Base-by-base conservation (phyloP, 2,888 invertebrate species). In the Eugnorisma glareosa region DNA sequence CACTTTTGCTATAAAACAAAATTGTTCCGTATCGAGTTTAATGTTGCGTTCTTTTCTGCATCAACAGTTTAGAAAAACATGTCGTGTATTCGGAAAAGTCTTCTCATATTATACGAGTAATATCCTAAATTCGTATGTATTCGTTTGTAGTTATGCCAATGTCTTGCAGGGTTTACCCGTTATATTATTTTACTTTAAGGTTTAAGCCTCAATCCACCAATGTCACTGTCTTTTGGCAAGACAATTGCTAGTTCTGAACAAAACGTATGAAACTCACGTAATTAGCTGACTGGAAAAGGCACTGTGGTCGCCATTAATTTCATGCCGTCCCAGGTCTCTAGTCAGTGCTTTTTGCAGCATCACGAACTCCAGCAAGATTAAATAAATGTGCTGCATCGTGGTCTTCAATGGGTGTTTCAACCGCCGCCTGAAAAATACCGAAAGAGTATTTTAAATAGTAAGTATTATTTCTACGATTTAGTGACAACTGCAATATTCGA, bases 11-110 rank as follows among this genome's bases (percentile, higher is more conserved):
- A n/a, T 18, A 10, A 35, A 67, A 35, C 15, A 67, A 67, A 48
- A 48, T 15, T 48, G 10, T 48, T 48, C 15, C 67, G 15, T 24
- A 15, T 67, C 24, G 67, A 35, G 48, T 67, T 67, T 67, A 48
- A 48, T 67, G 10, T 67, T 48, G 67, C 67, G 35, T 67, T 48
- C 24, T 67, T 67, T 24, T 31, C 67, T 67, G 0, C 45, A 67
- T 7, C 10, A 59, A 59, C 59, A 28, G 59, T 59, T 59, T 15
- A n/a, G 18, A 8, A 3, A 18, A 59, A 28, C 59, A 59, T 18
- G 59, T 28, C 18, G 18, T 59, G 31, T 18, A 31, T 28, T 59
- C 18, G 59, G 28, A 18, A 18, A 31, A 59, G 31, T 28, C 51
- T 24, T 15, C 13, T 40, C 40, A 40, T 40, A 40, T 40, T 13